These are phyloP conservation scores for Heterochromis multidens DNA, from an alignment of 2,113 vertebrate species.

Conservation along the genomic window DNA sequence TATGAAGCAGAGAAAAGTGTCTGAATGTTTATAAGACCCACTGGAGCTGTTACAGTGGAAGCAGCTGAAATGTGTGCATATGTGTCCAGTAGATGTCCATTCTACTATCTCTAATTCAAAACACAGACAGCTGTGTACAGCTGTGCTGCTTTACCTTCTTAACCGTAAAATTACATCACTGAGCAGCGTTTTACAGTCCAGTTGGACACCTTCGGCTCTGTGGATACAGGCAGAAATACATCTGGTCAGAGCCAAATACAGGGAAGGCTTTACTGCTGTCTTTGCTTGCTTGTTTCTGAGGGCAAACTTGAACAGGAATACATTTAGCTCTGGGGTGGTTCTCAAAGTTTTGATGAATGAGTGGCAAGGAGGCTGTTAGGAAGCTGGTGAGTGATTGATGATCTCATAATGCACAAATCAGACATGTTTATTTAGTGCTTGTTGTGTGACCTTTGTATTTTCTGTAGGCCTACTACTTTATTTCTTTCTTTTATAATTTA, in stretches of 20 bases:
- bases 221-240: slow-evolving; percentile 45
- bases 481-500: background rate
- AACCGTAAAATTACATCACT: slow-evolving; percentile 54
- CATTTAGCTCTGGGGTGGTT: accelerated
- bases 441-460: too few species aligned
- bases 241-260: slow-evolving; percentile 26
- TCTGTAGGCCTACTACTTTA: background rate
- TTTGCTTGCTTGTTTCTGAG: background rate
- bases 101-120: slow-evolving; percentile 9
- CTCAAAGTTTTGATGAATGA: background rate
- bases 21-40: background rate
- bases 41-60: background rate
- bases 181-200: slow-evolving; percentile 53
- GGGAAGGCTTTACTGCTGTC: background rate
- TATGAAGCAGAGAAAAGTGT: background rate
- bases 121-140: background rate
- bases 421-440: too few species aligned
- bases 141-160: slow-evolving; percentile 32
- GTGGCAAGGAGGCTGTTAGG: accelerated
- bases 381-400: accelerated
- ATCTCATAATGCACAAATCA: too few species aligned
- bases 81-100: slow-evolving; percentile 3
- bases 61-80: background rate
- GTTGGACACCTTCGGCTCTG: slow-evolving; percentile 31
- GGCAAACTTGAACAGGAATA: background rate